Evolutionary conservation across 2,113 vertebrate species (phyloP).

Genomic region (Casuarius casuarius): DNA sequence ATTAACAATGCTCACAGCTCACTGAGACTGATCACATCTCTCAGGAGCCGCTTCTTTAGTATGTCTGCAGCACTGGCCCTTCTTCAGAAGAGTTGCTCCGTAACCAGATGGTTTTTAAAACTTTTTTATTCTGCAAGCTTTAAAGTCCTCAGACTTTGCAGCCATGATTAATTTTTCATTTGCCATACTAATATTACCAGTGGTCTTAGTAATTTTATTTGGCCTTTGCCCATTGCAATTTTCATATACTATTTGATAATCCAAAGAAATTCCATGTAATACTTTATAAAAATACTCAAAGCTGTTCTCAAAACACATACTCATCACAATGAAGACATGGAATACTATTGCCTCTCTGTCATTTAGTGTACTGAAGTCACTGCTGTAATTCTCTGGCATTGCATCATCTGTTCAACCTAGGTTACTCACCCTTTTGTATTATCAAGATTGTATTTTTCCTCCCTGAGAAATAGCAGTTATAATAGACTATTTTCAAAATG

Average conservation of each 20-base stretch:
- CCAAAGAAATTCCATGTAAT: neutral
- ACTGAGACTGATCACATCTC: neutral
- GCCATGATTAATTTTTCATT: neutral
- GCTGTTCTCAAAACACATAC: neutral
- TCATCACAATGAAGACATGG: neutral
- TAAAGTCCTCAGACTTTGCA: neutral
- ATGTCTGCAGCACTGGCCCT: neutral
- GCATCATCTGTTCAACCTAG: conserved; percentile 24
- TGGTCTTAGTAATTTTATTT: neutral
- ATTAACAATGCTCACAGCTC: neutral
- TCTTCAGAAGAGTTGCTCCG: neutral
- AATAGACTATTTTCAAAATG: conserved; percentile 53
- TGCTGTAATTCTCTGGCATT: neutral
- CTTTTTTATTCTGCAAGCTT: neutral
- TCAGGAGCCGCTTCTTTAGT: neutral
- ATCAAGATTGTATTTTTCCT: conserved; percentile 32
- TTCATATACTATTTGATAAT: neutral
- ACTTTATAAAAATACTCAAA: neutral
- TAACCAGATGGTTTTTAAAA: neutral
- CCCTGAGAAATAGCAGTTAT: conserved; percentile 27
- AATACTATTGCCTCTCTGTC: neutral
- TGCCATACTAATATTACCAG: neutral
- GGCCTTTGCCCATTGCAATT: conserved; percentile 1
- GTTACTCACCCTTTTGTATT: conserved; percentile 21
- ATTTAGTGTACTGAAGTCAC: neutral